Percentiles rank a stretch among this genome's conserved stretches.
Evolutionary conservation across 2,113 vertebrate species (phyloP).

Genomic region (Elachura formosa): DNA sequence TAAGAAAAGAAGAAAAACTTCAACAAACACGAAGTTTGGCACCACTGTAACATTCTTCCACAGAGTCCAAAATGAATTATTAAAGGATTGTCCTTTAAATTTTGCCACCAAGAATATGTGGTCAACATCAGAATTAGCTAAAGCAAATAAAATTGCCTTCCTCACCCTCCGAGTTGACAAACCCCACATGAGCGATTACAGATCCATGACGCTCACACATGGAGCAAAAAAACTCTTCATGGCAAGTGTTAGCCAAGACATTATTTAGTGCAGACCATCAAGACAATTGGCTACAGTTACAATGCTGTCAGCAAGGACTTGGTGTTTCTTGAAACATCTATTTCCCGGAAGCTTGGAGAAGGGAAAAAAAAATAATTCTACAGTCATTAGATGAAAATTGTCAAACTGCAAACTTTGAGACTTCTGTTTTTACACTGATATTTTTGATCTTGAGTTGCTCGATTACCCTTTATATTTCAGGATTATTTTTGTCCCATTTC

Average conservation of each 20-base stretch:
- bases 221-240: background rate
- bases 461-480: background rate
- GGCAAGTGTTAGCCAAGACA: background rate
- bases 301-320: background rate
- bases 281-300: background rate
- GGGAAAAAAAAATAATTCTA: background rate
- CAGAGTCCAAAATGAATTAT: background rate
- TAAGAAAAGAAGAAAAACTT: background rate
- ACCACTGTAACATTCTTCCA: background rate
- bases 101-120: slow-evolving; percentile 9
- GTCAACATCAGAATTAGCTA: background rate
- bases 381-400: background rate
- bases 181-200: background rate
- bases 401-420: background rate
- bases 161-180: background rate
- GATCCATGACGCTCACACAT: background rate
- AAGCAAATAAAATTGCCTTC: background rate
- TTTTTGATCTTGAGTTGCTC: background rate
- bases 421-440: slow-evolving; percentile 16
- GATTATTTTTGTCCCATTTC: background rate
- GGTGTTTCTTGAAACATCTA: background rate
- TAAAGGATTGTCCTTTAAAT: slow-evolving; percentile 9
- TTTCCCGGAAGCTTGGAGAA: background rate
- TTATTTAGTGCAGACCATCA: background rate
- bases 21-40: background rate